A percentile compares a stretch with the other conserved stretches of the same genome.
Conservation (phyloP, 1,140 invertebrate genomes). For the Cotesia glomerata region DNA sequence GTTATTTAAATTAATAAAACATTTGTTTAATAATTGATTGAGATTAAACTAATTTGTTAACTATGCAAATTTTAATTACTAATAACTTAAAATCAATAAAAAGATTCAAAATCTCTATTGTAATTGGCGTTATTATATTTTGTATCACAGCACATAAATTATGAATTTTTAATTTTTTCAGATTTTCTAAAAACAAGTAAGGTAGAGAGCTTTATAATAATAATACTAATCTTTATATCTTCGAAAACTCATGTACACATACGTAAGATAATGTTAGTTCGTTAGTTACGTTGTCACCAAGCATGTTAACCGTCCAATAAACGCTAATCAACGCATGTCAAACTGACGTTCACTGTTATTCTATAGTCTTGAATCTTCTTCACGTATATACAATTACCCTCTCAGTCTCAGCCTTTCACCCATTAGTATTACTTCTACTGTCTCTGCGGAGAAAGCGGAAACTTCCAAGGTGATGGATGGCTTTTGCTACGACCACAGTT, state of each 20-base stretch:
- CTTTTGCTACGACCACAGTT: conserved; percentile 34
- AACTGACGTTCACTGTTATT: conserved; percentile 13
- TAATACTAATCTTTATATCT: too few relatives aligned
- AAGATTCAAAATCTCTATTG: too few relatives aligned
- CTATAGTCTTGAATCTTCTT: conserved; percentile 5
- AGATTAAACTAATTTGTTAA: too few relatives aligned
- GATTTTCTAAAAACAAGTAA: too few relatives aligned
- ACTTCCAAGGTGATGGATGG: conserved; percentile 49
- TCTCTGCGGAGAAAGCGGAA: not conserved
- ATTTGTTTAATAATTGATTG: too few relatives aligned
- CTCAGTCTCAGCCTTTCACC: not conserved
- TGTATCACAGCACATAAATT: too few relatives aligned
- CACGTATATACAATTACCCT: conserved; percentile 1
- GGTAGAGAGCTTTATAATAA: too few relatives aligned
- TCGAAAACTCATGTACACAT: not conserved
- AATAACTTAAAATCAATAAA: too few relatives aligned
- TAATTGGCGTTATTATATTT: too few relatives aligned
- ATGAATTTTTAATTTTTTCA: too few relatives aligned
- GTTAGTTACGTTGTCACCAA: conserved; percentile 37
- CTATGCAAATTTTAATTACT: too few relatives aligned
- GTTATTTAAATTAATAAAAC: too few relatives aligned
- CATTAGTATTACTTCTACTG: conserved; percentile 13
- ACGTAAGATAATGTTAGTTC: conserved; percentile 22
- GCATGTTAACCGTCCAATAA: conserved; percentile 53
- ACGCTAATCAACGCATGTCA: conserved; percentile 54